phyloP scores from a whole-genome alignment of 2,888 invertebrate genomes.

The Drosophila neoperkinsi region DNA sequence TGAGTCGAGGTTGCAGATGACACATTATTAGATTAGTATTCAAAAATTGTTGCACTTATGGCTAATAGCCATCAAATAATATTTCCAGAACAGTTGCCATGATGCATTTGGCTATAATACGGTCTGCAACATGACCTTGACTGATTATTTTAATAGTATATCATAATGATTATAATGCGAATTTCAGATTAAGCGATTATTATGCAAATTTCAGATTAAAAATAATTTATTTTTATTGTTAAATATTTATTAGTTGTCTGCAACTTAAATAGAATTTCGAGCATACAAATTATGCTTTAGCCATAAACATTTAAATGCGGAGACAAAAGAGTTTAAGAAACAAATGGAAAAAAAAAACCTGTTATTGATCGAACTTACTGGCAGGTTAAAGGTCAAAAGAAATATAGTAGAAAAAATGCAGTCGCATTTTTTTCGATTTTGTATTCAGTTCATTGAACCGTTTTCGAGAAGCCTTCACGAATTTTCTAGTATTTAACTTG shows the following conservation, averaged over 20 bases:
- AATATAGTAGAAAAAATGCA: neutral
- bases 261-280: slow-evolving; percentile 1
- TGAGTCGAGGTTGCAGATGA: neutral
- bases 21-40: neutral
- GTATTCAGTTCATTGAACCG: slow-evolving; percentile 34
- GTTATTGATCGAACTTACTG: slow-evolving; percentile 27
- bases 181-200: neutral
- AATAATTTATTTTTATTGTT: neutral
- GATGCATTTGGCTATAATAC: neutral
- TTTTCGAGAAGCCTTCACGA: slow-evolving; percentile 8
- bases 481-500: slow-evolving; percentile 25
- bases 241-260: neutral
- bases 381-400: slow-evolving; percentile 23
- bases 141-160: neutral
- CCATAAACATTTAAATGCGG: slow-evolving; percentile 1
- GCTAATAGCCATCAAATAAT: neutral
- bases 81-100: neutral
- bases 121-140: slow-evolving; percentile 1
- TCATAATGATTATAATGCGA: slow-evolving; percentile 3
- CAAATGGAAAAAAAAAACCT: slow-evolving; percentile 34
- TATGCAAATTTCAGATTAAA: slow-evolving; percentile 1
- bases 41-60: neutral
- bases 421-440: neutral
- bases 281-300: slow-evolving; percentile 4
- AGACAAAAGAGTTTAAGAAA: slow-evolving; percentile 14